phyloP scores from a whole-genome alignment of 2,888 invertebrate species.

The Dioctria linearis region DNA sequence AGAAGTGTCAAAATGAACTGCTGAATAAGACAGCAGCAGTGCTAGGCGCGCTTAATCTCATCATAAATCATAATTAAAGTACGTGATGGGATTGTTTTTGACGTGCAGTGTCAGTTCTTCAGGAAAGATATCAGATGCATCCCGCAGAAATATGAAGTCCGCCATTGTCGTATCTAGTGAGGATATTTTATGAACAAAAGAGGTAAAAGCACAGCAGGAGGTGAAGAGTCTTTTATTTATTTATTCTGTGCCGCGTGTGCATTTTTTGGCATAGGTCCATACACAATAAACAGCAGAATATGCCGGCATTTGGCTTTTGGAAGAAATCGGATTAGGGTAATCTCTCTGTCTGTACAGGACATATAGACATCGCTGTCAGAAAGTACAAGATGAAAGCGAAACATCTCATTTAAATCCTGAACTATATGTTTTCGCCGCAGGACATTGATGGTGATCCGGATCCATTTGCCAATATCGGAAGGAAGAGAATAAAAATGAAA shows the following conservation, averaged over 20 bases:
- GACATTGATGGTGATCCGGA: not conserved
- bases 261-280: conserved; percentile 35
- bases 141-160: conserved; percentile 17
- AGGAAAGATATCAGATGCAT: not conserved
- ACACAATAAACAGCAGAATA: not conserved
- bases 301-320: too few relatives aligned
- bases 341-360: too few relatives aligned
- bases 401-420: conserved; percentile 48
- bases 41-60: conserved; percentile 14
- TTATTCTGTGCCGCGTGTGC: not conserved
- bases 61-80: conserved; percentile 51
- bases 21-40: not conserved
- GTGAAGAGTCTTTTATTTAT: conserved; percentile 5
- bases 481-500: not conserved
- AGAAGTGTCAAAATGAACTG: conserved; percentile 28
- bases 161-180: not conserved
- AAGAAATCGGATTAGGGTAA: too few relatives aligned
- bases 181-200: not conserved
- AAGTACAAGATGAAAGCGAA: not conserved
- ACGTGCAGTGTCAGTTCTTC: conserved; percentile 25
- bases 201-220: conserved; percentile 19
- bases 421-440: conserved; percentile 27
- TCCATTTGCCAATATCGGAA: not conserved
- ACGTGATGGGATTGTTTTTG: conserved; percentile 32
- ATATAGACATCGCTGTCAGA: too few relatives aligned